Conservation (phyloP, 2,888 invertebrate species). For the Parasteatoda lunata region DNA sequence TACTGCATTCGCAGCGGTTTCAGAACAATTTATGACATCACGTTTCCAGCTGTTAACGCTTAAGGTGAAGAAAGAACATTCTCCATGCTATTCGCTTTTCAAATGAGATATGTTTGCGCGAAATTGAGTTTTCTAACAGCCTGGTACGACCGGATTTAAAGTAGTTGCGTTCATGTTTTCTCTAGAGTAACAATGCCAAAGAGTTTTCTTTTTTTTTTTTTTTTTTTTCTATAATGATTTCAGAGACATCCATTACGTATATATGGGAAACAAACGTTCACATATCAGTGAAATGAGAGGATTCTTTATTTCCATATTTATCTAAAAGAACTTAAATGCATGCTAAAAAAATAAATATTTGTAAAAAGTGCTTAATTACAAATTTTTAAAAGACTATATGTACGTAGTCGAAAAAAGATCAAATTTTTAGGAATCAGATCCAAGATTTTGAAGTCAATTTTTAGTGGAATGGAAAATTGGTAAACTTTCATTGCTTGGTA, state of each 20-base stretch:
- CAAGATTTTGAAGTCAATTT: too few species aligned
- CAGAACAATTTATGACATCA: constrained; percentile 54
- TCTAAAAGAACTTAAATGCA: background rate
- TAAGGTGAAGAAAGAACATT: constrained; percentile 28
- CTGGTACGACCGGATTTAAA: constrained; percentile 42
- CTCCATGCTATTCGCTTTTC: constrained; percentile 42
- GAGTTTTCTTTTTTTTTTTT: too few species aligned
- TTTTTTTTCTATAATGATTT: constrained; percentile 19
- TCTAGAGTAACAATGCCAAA: constrained; percentile 32
- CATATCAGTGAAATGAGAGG: background rate
- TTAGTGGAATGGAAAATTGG: too few species aligned
- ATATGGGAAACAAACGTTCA: background rate
- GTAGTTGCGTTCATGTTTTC: constrained; percentile 23
- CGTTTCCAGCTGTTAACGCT: constrained; percentile 59
- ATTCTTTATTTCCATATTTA: background rate
- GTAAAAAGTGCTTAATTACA: too few species aligned
- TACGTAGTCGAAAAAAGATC: too few species aligned
- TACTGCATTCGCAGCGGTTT: constrained; percentile 30
- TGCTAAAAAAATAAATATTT: too few species aligned
- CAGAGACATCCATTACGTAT: background rate
- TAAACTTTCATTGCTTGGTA: too few species aligned
- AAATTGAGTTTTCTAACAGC: constrained; percentile 57
- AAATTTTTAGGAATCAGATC: too few species aligned
- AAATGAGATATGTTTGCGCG: constrained; percentile 62
- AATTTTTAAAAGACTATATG: too few species aligned